Evolutionary conservation across 2,113 vertebrate genomes (phyloP), one percentile per base, ranked within the genome.

Genomic region (Tamias sibiricus): DNA sequence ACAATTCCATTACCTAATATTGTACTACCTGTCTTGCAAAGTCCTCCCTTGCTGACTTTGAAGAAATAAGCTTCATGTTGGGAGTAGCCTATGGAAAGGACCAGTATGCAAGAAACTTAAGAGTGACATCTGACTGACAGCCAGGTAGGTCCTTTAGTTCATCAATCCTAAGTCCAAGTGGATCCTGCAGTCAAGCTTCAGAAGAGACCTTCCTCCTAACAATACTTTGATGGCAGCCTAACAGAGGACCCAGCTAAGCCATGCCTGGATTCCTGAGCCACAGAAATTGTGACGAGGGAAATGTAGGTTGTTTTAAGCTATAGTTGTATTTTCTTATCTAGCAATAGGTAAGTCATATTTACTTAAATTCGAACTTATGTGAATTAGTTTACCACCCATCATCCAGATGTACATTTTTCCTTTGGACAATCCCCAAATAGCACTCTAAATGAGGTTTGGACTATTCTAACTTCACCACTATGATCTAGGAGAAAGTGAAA

Each of bases 401-500:
- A 40, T 74, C 49, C 79, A 59, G 54, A 40, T 83, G 26, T 32
- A 68, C 86, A 91, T 93, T 54, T 83, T 95, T 96, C 57, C 54
- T 92, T 96, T 92, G 64, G 37, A 49, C 71, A 83, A 66, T 64
- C 17, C 66, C 40, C 13, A 84, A 90, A 83, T 76, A 64, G 40
- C 68, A 59, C 6, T 76, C 42, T 96, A 35, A 77, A 19, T 52
- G 42, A 76, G 69, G 32, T 72, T 94, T 88, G 28, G 7, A 66
- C 37, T 83, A 59, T 30, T 87, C 42, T 88, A 47, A 94, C 44
- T 40, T 35, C n/a, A 87, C 68, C 59, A 80, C n/a, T 7, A 69
- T 24, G 82, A 32, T 59, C 37, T 68, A 79, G 79, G 66, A 81
- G n/a, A 89, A 94, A 57, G 7, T 84, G 8, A 87, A 62, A 75